Evolutionary conservation across 2,113 vertebrate species (phyloP).

Genomic region (Pavo muticus): DNA sequence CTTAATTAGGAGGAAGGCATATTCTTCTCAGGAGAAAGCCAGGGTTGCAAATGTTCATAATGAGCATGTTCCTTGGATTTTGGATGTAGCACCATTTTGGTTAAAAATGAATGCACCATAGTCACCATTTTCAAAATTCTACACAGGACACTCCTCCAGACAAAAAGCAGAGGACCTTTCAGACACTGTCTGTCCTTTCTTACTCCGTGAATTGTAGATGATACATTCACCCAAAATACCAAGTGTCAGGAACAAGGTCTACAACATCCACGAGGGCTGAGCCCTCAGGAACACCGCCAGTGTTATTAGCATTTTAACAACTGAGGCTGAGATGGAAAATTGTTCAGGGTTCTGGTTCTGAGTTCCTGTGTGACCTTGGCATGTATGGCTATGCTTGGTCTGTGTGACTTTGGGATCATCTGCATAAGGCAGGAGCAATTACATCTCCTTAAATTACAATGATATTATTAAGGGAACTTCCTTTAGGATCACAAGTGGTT

Average conservation of each 20-base stretch:
- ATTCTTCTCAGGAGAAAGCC: slow-evolving; percentile 58
- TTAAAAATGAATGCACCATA: slow-evolving; percentile 4
- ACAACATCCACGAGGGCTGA: neutral
- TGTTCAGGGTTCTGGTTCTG: neutral
- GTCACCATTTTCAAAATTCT: neutral
- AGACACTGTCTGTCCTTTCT: neutral
- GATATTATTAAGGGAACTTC: neutral
- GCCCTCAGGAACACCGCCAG: neutral
- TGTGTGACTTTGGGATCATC: neutral
- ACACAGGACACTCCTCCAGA: neutral
- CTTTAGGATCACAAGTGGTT: neutral
- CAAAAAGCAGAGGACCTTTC: neutral
- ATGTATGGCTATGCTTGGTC: neutral
- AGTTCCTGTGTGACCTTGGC: neutral
- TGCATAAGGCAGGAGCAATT: neutral
- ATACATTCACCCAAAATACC: neutral
- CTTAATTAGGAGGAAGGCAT: slow-evolving; percentile 58
- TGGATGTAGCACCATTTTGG: neutral
- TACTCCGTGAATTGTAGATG: neutral
- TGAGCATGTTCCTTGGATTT: slow-evolving; percentile 6
- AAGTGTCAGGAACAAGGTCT: slow-evolving; percentile 1
- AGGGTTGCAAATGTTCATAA: slow-evolving; percentile 15
- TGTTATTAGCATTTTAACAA: neutral
- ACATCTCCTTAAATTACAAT: neutral
- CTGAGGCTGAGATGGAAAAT: neutral